Evolutionary conservation across 2,888 invertebrate genomes (phyloP).

Genomic region (Euproctis similis): DNA sequence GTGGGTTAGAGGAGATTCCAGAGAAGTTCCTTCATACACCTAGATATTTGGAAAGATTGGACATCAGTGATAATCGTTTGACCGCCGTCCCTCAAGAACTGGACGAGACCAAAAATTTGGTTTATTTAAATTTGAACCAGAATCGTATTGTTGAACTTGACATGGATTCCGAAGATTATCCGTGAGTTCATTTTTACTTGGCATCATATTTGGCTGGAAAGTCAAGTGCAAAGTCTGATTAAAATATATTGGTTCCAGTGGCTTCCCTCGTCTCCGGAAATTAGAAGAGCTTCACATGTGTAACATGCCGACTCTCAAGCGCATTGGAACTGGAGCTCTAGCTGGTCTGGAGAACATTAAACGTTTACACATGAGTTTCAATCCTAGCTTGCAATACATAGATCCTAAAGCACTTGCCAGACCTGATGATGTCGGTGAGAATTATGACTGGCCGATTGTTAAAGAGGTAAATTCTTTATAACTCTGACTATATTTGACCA

Average conservation of each 20-base stretch:
- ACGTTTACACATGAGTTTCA: conserved; percentile 78
- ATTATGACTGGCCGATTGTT: conserved; percentile 78
- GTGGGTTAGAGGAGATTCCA: conserved; percentile 77
- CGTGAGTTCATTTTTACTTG: conserved; percentile 45
- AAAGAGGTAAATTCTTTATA: conserved; percentile 68
- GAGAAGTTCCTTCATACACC: conserved; percentile 81
- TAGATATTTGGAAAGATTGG: conserved; percentile 77
- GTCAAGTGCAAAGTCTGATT: not conserved
- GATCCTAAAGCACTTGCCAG: conserved; percentile 77
- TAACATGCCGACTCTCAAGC: conserved; percentile 77
- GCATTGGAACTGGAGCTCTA: conserved; percentile 70
- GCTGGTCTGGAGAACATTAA: conserved; percentile 63
- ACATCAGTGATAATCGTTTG: conserved; percentile 81
- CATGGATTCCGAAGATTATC: conserved; percentile 41
- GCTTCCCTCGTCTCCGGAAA: conserved; percentile 78
- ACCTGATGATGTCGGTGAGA: conserved; percentile 63
- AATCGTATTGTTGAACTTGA: conserved; percentile 80
- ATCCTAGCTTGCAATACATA: conserved; percentile 76
- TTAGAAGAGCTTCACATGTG: conserved; percentile 81
- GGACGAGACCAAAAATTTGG: conserved; percentile 74
- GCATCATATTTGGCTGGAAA: not conserved
- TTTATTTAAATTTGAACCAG: conserved; percentile 79
- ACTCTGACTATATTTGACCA: too few species aligned
- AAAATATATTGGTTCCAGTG: conserved; percentile 50
- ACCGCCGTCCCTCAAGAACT: conserved; percentile 76